Conservation (phyloP, 2,113 vertebrate genomes). For the Scomber japonicus region DNA sequence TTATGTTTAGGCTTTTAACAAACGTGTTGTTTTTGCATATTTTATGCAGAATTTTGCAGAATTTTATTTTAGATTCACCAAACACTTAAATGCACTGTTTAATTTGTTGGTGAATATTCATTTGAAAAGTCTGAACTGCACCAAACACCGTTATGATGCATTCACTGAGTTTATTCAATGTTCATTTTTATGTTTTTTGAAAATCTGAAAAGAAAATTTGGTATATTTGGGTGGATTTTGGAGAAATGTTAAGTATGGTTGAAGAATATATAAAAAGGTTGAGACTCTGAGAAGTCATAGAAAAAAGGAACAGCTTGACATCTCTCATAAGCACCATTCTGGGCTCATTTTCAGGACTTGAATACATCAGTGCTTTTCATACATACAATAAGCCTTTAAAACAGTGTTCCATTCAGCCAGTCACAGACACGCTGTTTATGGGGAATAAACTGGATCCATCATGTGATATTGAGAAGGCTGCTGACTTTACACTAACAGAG, state of each 20-base stretch:
- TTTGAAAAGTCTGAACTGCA: no score
- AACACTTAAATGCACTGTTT: no score
- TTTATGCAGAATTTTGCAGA: no score
- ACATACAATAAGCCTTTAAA: conserved; percentile 35
- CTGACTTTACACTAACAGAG: conserved; percentile 17
- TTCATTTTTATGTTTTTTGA: no score
- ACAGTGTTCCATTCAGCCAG: conserved; percentile 17
- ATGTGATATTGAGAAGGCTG: conserved; percentile 58
- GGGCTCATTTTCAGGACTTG: neutral
- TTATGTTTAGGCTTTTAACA: no score
- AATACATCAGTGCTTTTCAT: conserved; percentile 17
- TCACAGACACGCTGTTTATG: conserved; percentile 39
- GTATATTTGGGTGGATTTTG: no score
- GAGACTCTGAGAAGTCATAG: neutral
- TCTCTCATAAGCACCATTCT: neutral
- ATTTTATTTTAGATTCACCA: no score
- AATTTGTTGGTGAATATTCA: no score
- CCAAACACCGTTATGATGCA: no score
- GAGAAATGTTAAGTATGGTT: no score
- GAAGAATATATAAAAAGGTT: neutral
- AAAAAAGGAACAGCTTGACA: neutral
- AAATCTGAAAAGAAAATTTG: no score
- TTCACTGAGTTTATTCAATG: neutral
- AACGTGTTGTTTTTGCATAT: no score
- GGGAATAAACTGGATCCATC: conserved; percentile 46